These are phyloP conservation scores for Laticauda laticaudata DNA, from an alignment of 2,113 vertebrate genomes.

Conservation along the genomic window DNA sequence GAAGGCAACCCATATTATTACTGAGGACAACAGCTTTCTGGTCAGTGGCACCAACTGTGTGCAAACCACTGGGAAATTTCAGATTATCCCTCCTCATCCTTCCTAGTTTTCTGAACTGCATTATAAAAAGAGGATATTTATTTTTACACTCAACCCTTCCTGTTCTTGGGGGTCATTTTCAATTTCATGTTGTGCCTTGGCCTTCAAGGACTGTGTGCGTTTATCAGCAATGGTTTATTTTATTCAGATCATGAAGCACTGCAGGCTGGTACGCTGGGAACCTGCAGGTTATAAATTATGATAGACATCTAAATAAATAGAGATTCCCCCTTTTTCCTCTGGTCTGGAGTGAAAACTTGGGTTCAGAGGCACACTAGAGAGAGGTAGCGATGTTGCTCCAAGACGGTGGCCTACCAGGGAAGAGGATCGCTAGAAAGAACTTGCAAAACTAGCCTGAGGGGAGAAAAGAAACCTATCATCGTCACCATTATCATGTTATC, in stretches of 20 bases:
- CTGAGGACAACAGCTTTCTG: not conserved
- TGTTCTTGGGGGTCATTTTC: not conserved
- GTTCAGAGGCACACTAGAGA: not conserved
- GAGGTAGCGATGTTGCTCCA: not conserved
- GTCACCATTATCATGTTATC: not conserved
- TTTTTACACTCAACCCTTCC: not conserved
- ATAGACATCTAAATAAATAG: not conserved
- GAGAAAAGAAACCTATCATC: not conserved
- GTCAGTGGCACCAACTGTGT: not conserved
- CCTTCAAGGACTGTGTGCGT: not conserved
- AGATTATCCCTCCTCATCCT: not conserved
- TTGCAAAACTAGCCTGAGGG: not conserved
- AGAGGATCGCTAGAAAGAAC: not conserved
- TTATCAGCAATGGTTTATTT: not conserved
- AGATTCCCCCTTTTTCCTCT: not conserved
- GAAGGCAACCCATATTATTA: not conserved
- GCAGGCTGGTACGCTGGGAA: not conserved
- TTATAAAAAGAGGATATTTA: not conserved
- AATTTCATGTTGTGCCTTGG: not conserved
- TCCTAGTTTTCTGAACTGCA: not conserved
- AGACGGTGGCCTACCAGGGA: not conserved
- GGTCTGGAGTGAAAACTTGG: not conserved
- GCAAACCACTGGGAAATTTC: not conserved
- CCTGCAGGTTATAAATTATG: not conserved
- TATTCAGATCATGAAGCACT: not conserved